Percentiles rank a stretch among this genome's conserved stretches.
phyloP scores from a whole-genome alignment of 2,888 invertebrate genomes.

The Chymomyza procnemis region DNA sequence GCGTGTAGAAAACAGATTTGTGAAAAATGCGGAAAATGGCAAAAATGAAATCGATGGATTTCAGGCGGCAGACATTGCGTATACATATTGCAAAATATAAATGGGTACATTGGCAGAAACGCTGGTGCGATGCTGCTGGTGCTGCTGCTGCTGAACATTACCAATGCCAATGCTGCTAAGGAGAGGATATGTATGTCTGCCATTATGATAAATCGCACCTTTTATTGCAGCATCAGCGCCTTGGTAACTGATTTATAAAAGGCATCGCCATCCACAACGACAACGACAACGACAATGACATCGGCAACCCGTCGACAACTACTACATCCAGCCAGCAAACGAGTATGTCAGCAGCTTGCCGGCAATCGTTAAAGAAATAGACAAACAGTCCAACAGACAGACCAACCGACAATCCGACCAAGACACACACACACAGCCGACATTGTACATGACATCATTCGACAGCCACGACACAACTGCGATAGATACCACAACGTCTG shows the following conservation, averaged over 20 bases:
- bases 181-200: conserved; percentile 11
- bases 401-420: background rate
- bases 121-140: background rate
- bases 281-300: background rate
- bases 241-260: conserved; percentile 69
- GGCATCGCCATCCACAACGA: background rate
- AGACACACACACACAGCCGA: conserved; percentile 11
- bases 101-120: conserved; percentile 36
- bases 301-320: background rate
- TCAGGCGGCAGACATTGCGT: conserved; percentile 42
- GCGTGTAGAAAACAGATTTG: conserved; percentile 62
- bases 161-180: background rate
- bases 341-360: background rate
- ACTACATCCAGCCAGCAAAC: background rate
- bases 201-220: conserved; percentile 74
- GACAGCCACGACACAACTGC: conserved; percentile 54
- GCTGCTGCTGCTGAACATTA: background rate
- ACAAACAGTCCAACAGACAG: conserved; percentile 1
- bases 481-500: conserved; percentile 3
- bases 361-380: background rate
- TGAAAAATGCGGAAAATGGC: conserved; percentile 72
- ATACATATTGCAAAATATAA: conserved; percentile 54
- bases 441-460: conserved; percentile 65
- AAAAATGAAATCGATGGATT: conserved; percentile 68
- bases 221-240: conserved; percentile 73